These are phyloP conservation scores for Sorex araneus DNA, from an alignment of 2,113 vertebrate genomes.

Conservation along the genomic window DNA sequence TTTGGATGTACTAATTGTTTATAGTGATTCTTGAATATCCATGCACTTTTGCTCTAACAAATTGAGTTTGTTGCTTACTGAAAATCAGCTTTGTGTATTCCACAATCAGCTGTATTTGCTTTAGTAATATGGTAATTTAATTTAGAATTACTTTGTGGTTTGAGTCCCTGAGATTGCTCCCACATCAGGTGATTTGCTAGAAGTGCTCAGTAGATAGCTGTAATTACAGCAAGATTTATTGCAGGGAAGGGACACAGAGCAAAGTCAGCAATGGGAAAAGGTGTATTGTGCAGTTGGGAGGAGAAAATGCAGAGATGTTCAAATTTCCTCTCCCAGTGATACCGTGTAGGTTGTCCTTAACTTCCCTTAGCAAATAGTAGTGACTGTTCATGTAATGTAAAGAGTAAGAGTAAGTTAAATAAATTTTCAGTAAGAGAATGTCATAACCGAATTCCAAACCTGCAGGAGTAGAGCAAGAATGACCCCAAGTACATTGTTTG, in stretches of 20 bases:
- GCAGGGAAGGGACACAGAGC: neutral
- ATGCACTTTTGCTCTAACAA: slow-evolving; percentile 17
- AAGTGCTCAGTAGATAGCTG: neutral
- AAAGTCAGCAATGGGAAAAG: neutral
- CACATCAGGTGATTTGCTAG: neutral
- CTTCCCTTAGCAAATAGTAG: neutral
- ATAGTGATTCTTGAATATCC: slow-evolving; percentile 50
- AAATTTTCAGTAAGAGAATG: too few relatives aligned
- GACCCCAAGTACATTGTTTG: too few relatives aligned
- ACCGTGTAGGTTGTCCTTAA: neutral
- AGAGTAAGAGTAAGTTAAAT: too few relatives aligned
- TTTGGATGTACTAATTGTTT: slow-evolving; percentile 32
- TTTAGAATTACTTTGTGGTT: slow-evolving; percentile 50
- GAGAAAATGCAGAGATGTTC: neutral
- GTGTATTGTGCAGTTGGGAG: neutral
- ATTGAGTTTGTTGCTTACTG: slow-evolving; percentile 43
- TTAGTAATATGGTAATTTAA: slow-evolving; percentile 62
- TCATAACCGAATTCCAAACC: too few relatives aligned
- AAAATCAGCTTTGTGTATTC: slow-evolving; percentile 54
- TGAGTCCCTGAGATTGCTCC: neutral
- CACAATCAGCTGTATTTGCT: slow-evolving; percentile 58
- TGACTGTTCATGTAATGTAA: neutral
- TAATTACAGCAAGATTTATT: slow-evolving; percentile 34
- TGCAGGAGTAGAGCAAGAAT: too few relatives aligned
- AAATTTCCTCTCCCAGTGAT: neutral